Evolutionary conservation across 2,888 invertebrate species (phyloP).

Genomic region (Penaeus monodon): DNA sequence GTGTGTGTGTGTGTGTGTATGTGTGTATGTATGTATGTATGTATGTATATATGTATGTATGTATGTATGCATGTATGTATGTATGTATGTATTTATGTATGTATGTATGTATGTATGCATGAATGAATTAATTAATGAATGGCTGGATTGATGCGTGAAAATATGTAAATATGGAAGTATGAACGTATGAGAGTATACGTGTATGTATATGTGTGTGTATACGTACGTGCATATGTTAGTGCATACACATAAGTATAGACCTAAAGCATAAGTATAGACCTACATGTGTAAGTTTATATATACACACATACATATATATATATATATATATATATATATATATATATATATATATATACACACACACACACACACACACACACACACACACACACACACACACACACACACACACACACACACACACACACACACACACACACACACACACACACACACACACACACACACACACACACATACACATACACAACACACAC

Average conservation of each 20-base stretch:
- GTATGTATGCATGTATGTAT: no score
- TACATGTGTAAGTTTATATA: neutral
- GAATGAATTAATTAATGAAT: no score
- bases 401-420: conserved; percentile 1
- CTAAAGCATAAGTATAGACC: no score
- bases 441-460: conserved; percentile 9
- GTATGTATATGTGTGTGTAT: neutral
- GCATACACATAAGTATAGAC: neutral
- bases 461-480: conserved; percentile 13
- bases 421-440: conserved; percentile 13
- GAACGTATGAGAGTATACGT: neutral
- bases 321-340: neutral
- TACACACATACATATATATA: neutral
- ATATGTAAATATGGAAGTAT: neutral
- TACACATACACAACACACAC: no score
- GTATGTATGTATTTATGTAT: no score
- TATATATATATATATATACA: neutral
- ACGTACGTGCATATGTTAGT: neutral
- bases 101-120: no score
- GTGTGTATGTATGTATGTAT: no score
- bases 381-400: neutral
- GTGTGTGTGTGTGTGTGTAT: no score
- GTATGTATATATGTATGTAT: no score
- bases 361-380: neutral
- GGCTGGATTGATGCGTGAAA: neutral